These are phyloP conservation scores for Rousettus leschenaultii DNA, from an alignment of 2,113 vertebrate genomes.

Conservation along the genomic window DNA sequence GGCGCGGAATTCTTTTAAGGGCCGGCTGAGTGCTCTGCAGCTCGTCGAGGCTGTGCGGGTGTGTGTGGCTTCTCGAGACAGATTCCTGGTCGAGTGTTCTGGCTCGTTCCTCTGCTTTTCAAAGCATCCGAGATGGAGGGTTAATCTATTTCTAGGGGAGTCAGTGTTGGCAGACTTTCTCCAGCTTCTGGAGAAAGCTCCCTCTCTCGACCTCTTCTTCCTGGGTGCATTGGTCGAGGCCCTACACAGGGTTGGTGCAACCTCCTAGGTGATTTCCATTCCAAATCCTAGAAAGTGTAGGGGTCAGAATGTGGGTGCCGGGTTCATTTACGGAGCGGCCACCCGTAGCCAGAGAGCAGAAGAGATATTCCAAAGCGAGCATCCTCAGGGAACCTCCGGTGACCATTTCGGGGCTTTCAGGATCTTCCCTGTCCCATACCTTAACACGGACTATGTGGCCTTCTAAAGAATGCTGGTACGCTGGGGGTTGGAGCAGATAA, in stretches of 20 bases:
- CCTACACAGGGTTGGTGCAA: background rate
- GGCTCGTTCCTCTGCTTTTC: background rate
- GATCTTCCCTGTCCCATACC: background rate
- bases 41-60: background rate
- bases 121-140: background rate
- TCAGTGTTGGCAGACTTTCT: background rate
- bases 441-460: background rate
- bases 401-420: background rate
- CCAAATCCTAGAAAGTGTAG: background rate
- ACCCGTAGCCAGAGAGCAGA: background rate
- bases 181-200: background rate
- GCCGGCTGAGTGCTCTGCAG: background rate
- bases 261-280: background rate
- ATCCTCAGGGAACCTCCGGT: background rate
- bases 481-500: background rate
- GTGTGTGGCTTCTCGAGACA: constrained; percentile 12
- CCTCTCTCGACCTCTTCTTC: background rate
- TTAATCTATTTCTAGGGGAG: background rate
- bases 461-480: background rate
- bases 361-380: background rate
- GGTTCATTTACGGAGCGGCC: background rate
- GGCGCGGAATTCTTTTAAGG: background rate
- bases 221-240: background rate
- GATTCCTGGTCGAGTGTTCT: background rate
- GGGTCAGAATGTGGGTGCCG: background rate